Percentiles rank a stretch among this genome's conserved stretches.
These are phyloP conservation scores for Pelvicachromis taeniatus DNA, from an alignment of 2,113 vertebrate genomes.

Conservation along the genomic window DNA sequence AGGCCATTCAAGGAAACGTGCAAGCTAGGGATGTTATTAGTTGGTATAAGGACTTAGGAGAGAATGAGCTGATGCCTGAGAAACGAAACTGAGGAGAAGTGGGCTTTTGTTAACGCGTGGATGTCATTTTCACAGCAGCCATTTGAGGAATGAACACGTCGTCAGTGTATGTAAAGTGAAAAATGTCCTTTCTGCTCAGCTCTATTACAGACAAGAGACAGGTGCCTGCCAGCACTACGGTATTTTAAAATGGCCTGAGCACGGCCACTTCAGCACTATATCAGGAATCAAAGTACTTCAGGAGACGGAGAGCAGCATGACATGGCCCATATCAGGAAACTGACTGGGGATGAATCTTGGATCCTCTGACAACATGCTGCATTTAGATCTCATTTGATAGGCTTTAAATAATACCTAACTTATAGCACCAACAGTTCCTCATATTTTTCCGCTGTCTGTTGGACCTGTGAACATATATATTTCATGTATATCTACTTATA, in stretches of 20 bases:
- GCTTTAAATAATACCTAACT: neutral
- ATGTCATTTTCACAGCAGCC: conserved; percentile 34
- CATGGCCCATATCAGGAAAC: neutral
- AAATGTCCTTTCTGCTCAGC: conserved; percentile 5
- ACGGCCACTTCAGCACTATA: neutral
- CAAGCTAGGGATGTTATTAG: conserved; percentile 32
- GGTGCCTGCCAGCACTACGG: neutral
- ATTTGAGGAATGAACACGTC: conserved; percentile 10
- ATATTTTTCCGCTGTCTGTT: neutral
- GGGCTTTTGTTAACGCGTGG: conserved; percentile 4
- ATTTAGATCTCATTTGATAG: neutral
- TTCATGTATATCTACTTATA: neutral
- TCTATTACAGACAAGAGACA: neutral
- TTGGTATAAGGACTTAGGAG: conserved; percentile 7
- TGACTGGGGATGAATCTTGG: neutral
- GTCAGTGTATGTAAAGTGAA: neutral
- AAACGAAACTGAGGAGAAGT: conserved; percentile 4
- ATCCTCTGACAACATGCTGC: neutral
- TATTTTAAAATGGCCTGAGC: neutral
- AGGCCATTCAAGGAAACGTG: conserved; percentile 9
- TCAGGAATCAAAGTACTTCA: neutral
- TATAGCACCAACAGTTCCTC: neutral
- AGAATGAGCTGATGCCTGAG: conserved; percentile 23
- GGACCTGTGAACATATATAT: neutral
- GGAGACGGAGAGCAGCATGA: conserved; percentile 1